Base-by-base conservation (phyloP, 1,140 invertebrate species). In the Ips typographus region DNA sequence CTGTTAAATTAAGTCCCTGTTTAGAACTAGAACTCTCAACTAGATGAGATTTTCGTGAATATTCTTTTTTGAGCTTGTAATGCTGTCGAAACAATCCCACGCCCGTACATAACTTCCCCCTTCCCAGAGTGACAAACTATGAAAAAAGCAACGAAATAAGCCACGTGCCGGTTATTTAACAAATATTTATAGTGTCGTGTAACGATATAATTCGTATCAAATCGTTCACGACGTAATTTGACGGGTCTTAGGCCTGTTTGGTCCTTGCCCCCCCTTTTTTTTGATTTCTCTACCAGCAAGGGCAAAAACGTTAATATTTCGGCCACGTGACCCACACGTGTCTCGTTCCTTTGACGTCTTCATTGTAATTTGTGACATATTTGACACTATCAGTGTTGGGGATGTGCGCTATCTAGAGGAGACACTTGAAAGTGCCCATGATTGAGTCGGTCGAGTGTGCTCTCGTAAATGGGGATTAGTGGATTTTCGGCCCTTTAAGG, bases 121-220 rank as follows among this genome's bases (percentile, higher is more conserved):
- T 22, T 47, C 44, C 44, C 44, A 1, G 4, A 47, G 44, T n/a
- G 44, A 47, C 4, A 47, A 47, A 22, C 22, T 22, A 22, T n/a
- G n/a, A 47, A 47, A 47, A 60, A 39, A 36, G 40, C 4, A 7
- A 60, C 36, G 47, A 44, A 49, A 58, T 5, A 40, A 40, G 22
- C 22, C 22, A 58, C 22, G 39, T 58, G 6, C 6, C 40, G 53
- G 22, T 70, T 70, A 60, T 70, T 70, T 70, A 70, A 70, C 68
- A 70, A 70, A 70, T 70, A 70, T 70, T 70, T 70, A 70, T 53
- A 53, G 47, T 39, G 44, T 59, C 41, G 36, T 58, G 58, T 70
- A 69, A 69, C 67, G 67, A 69, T 63, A 63, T 69, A 70, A 70
- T 70, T 58, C 68, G 60, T 62, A 64, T 64, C 68, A 62, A 70